Evolutionary conservation across 2,113 vertebrate genomes (phyloP).

Genomic region (Nesogale talazaci): DNA sequence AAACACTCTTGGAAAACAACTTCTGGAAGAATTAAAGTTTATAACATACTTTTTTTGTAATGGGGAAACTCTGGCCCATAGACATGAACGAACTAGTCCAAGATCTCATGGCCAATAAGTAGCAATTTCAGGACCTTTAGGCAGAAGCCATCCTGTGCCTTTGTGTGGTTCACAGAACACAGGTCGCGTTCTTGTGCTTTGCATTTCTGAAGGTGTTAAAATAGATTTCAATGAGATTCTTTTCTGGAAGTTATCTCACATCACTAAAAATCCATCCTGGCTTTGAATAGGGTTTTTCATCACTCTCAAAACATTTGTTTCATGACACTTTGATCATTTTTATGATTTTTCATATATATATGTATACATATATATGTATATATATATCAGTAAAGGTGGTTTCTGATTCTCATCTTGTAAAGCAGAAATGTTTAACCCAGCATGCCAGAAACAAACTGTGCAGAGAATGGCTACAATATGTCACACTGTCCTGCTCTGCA

Average conservation of each 20-base stretch:
- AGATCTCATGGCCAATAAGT: not conserved
- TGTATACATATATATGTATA: not conserved
- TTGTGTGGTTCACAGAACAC: not conserved
- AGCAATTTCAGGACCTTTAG: not conserved
- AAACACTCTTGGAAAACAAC: slow-evolving; percentile 9
- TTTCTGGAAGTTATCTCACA: not conserved
- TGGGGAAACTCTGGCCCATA: not conserved
- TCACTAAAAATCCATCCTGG: not conserved
- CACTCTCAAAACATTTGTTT: slow-evolving; percentile 34
- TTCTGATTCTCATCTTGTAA: not conserved
- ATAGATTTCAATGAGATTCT: not conserved
- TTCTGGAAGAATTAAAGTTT: not conserved
- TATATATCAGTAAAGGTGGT: not conserved
- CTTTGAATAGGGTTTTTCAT: not conserved
- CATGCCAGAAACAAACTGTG: not conserved
- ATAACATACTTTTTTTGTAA: not conserved
- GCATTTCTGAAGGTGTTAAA: not conserved
- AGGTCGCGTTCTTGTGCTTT: not conserved
- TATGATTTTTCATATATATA: not conserved
- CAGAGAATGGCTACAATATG: not conserved
- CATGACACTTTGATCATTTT: not conserved
- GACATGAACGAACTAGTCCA: not conserved
- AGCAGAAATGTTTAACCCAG: not conserved
- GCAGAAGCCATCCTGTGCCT: not conserved
- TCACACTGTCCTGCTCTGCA: not conserved